Evolutionary conservation across 1,140 invertebrate species (phyloP).

Genomic region (Sipha flava): DNA sequence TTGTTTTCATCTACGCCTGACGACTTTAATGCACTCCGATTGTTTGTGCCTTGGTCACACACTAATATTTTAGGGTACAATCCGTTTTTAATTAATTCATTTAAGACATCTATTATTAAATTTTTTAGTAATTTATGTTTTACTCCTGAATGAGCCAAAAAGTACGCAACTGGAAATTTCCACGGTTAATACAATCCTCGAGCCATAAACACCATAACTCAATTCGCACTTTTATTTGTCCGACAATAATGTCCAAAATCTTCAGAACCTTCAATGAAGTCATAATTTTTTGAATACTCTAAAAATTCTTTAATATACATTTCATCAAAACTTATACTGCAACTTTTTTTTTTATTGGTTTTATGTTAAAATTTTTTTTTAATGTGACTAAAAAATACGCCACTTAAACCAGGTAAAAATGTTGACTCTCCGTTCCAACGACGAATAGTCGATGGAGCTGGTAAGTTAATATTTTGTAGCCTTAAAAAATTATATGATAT

Average conservation of each 20-base stretch:
- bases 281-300: background rate
- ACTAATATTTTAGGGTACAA: background rate
- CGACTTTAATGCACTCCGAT: background rate
- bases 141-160: background rate
- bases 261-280: background rate
- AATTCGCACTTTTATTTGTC: background rate
- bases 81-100: background rate
- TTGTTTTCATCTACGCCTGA: background rate
- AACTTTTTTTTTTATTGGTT: background rate
- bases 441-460: background rate
- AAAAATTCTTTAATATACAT: background rate
- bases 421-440: background rate
- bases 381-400: background rate
- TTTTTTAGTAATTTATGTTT: background rate
- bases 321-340: background rate
- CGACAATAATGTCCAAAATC: background rate
- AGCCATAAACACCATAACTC: background rate
- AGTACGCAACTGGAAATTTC: background rate
- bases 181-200: background rate
- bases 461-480: background rate
- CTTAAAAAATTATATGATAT: conserved; percentile 4
- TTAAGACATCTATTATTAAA: background rate
- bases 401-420: background rate
- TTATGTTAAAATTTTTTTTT: background rate
- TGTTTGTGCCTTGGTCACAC: background rate